phyloP scores from a whole-genome alignment of 2,888 invertebrate species.

The Tridacna gigas region DNA sequence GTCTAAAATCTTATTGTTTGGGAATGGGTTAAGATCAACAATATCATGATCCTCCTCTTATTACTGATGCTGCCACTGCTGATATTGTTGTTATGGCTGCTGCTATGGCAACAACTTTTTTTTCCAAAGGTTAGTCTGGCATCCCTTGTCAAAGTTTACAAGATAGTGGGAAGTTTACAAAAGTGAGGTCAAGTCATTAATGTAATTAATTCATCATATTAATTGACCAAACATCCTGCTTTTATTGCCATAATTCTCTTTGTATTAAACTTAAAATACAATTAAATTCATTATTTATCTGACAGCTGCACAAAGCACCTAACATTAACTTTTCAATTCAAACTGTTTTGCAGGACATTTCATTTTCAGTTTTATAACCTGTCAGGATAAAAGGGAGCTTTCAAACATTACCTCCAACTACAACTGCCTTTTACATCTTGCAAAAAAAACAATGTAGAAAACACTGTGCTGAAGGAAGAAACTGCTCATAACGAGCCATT shows the following conservation, averaged over 20 bases:
- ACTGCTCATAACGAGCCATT: neutral
- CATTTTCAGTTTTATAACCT: neutral
- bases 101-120: no score
- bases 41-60: no score
- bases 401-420: no score
- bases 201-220: slow-evolving; percentile 12
- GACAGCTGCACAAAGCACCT: slow-evolving; percentile 4
- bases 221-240: slow-evolving; percentile 24
- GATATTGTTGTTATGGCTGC: no score
- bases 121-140: no score
- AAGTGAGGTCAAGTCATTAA: neutral
- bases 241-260: slow-evolving; percentile 3
- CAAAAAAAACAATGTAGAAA: no score
- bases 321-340: slow-evolving; percentile 9
- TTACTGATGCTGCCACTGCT: no score
- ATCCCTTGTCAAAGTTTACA: no score
- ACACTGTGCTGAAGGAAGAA: neutral
- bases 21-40: no score
- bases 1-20: no score
- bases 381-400: neutral
- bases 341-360: slow-evolving; percentile 18
- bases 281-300: slow-evolving; percentile 25
- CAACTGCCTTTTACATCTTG: no score
- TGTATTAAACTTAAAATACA: slow-evolving; percentile 2
- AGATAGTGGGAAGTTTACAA: no score